phyloP scores from a whole-genome alignment of 2,113 vertebrate genomes.

The Nansenia antarctica region DNA sequence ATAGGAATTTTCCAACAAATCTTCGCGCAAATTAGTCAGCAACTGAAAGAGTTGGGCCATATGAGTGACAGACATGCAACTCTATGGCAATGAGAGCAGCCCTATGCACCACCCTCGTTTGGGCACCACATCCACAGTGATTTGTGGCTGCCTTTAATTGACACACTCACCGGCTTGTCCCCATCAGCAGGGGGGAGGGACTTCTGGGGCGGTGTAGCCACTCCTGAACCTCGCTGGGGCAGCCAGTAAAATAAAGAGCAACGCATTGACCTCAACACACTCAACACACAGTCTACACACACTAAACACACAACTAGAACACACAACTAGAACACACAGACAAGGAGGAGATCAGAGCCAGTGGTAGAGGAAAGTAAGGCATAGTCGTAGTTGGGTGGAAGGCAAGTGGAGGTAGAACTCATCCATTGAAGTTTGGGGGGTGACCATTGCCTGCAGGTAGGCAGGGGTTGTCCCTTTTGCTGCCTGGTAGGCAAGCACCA shows the following conservation, averaged over 20 bases:
- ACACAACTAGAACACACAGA: neutral
- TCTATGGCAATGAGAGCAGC: constrained; percentile 28
- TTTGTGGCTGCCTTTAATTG: constrained; percentile 20
- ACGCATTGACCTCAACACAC: constrained; percentile 19
- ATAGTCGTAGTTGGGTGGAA: too few relatives aligned
- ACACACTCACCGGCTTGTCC: constrained; percentile 69
- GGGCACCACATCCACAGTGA: constrained; percentile 9
- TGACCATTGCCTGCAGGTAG: too few relatives aligned
- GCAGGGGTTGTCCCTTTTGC: too few relatives aligned
- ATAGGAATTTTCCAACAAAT: neutral
- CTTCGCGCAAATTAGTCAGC: too few relatives aligned
- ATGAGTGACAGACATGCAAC: constrained; percentile 39
- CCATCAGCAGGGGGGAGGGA: constrained; percentile 62
- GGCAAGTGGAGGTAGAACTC: too few relatives aligned
- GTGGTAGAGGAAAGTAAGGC: too few relatives aligned
- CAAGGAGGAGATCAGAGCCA: too few relatives aligned
- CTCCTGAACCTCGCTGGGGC: constrained; percentile 56
- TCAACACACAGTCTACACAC: neutral
- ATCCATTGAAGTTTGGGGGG: too few relatives aligned
- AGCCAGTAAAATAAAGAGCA: constrained; percentile 37
- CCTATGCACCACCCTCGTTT: neutral
- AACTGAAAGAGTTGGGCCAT: constrained; percentile 13
- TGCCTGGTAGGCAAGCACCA: too few relatives aligned
- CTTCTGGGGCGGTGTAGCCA: constrained; percentile 66
- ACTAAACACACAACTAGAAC: neutral